These are phyloP conservation scores for Cheilinus undulatus DNA, from an alignment of 2,113 vertebrate species.

Conservation along the genomic window DNA sequence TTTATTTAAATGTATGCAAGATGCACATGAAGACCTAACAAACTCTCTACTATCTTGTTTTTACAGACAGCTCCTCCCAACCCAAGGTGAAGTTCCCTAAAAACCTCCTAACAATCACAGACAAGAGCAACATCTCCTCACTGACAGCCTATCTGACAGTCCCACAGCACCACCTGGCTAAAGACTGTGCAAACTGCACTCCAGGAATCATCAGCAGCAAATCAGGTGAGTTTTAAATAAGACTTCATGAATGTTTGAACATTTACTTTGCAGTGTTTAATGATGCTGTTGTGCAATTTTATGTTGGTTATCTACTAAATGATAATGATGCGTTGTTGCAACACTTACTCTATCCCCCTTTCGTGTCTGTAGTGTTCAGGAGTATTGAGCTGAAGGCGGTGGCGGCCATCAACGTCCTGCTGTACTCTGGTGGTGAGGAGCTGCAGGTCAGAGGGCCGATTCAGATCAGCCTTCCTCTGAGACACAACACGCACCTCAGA, in stretches of 20 bases:
- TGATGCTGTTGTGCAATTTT: neutral
- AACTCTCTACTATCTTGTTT: slow-evolving; percentile 4
- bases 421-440: slow-evolving; percentile 86
- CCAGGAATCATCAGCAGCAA: slow-evolving; percentile 87
- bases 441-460: slow-evolving; percentile 89
- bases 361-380: slow-evolving; percentile 82
- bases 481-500: slow-evolving; percentile 72
- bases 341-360: neutral
- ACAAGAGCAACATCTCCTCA: slow-evolving; percentile 85
- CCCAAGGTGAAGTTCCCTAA: slow-evolving; percentile 92
- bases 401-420: slow-evolving; percentile 87
- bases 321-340: neutral
- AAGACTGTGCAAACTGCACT: slow-evolving; percentile 87
- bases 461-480: slow-evolving; percentile 89
- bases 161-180: slow-evolving; percentile 86
- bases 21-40: no score
- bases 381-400: slow-evolving; percentile 88
- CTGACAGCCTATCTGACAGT: slow-evolving; percentile 91
- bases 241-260: neutral
- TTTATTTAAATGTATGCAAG: no score
- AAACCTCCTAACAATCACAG: slow-evolving; percentile 85
- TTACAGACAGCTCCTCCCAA: slow-evolving; percentile 89
- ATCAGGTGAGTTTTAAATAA: slow-evolving; percentile 81
- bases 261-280: neutral
- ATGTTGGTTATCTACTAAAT: no score